Evolutionary conservation across 2,113 vertebrate species (phyloP).

Genomic region (Indicator indicator): DNA sequence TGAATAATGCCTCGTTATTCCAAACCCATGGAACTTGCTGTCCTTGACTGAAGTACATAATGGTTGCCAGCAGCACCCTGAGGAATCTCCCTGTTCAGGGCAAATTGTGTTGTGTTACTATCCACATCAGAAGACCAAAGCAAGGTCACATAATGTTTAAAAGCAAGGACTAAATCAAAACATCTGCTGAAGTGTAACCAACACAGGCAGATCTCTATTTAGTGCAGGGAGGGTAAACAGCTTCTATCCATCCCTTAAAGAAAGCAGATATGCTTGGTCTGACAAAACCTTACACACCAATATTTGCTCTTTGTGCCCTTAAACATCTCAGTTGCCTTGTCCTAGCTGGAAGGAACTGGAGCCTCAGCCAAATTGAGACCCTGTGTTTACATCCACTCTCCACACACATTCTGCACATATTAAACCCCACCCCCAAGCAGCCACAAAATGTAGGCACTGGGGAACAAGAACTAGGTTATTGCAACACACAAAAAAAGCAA

Average conservation of each 20-base stretch:
- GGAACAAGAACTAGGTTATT: background rate
- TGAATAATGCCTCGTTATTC: background rate
- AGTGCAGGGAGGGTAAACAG: background rate
- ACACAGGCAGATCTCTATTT: background rate
- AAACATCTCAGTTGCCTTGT: background rate
- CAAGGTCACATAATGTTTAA: background rate
- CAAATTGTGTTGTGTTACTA: background rate
- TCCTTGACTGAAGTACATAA: rapidly evolving
- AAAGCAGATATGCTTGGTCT: background rate
- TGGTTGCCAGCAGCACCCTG: background rate
- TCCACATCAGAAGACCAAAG: background rate
- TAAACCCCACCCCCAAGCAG: rapidly evolving
- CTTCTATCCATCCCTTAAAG: background rate
- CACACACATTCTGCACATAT: background rate
- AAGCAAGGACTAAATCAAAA: background rate
- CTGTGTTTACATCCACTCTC: background rate
- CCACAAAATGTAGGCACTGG: background rate
- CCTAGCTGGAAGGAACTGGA: background rate
- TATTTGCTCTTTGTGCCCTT: background rate
- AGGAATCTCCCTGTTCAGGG: background rate
- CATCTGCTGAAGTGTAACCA: rapidly evolving
- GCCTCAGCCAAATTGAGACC: background rate
- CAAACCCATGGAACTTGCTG: background rate
- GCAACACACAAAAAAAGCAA: background rate
- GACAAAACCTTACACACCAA: background rate